Evolutionary conservation across 2,888 invertebrate species (phyloP), one percentile per base, ranked within the genome.

Genomic region (Ichneumon xanthorius): DNA sequence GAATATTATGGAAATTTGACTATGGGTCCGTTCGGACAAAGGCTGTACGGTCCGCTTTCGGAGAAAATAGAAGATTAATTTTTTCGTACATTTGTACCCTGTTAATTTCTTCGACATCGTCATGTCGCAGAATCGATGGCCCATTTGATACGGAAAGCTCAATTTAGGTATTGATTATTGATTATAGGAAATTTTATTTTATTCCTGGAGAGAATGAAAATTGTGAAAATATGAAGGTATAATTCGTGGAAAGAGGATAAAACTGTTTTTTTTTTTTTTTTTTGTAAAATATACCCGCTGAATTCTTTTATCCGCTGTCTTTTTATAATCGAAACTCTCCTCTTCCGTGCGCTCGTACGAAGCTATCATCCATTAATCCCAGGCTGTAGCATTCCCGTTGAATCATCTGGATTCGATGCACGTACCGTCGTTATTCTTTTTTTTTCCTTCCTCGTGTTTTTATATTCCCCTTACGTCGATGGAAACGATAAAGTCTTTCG

Each of bases 401-500:
- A 65, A 75, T 63, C 65, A 82, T 85, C 82, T 55, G 65, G 65
- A 85, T 85, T 85, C 82, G 75, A 79, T 75, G 73, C 85, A 85
- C 85, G 85, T 85, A 82, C 22, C 55, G 63, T 63, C 82, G 72
- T 82, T 61, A 77, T 55, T 73, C 82, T 79, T 65, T 67, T 82
- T 82, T 65, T 22, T 50, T 45, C 16, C 55, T 63, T 72, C 65
- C 70, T 55, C 78, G 45, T 65, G 33, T 33, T 63, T 85, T 71
- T 82, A 76, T 80, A 82, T 80, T 85, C 82, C 78, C 75, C 80
- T 82, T 82, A 82, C 82, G 76, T 80, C 80, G 85, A 85, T 85
- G 45, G 76, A 85, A 85, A 79, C 85, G 85, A 85, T 85, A 85
- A 85, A 85, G 82, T 80, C 85, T 82, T 85, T 80, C 67, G 85